Conservation (phyloP, 2,888 invertebrate species). For the Ormyrus labotus region DNA sequence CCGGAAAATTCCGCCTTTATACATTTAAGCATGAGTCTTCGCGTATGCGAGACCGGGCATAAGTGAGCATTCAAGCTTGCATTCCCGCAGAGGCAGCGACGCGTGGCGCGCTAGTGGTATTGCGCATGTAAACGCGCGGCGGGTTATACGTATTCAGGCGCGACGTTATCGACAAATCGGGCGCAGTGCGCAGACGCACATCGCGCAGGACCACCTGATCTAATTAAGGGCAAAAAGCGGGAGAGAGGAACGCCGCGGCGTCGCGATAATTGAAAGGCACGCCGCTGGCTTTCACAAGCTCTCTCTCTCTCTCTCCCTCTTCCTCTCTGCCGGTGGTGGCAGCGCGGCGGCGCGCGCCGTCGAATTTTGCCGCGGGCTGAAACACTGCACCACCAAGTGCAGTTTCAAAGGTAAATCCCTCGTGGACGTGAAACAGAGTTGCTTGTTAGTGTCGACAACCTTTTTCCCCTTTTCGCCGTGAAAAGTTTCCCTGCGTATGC, state of each 20-base stretch:
- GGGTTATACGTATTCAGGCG: background rate
- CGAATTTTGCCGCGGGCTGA: constrained; percentile 24
- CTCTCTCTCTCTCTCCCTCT: background rate
- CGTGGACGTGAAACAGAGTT: background rate
- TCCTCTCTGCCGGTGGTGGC: background rate
- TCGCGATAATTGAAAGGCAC: constrained; percentile 49
- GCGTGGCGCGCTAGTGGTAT: background rate
- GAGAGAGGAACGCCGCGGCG: constrained; percentile 28
- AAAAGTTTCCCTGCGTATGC: background rate
- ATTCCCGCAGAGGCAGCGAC: background rate
- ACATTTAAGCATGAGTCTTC: no score
- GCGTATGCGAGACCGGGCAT: background rate
- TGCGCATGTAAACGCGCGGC: background rate
- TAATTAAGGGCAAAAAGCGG: constrained; percentile 45
- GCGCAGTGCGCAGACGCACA: background rate
- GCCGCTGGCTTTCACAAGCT: background rate
- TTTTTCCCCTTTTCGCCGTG: background rate
- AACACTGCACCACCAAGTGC: background rate
- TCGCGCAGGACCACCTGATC: constrained; percentile 21
- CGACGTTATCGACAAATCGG: constrained; percentile 46
- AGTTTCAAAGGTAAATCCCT: background rate
- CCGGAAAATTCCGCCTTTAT: no score
- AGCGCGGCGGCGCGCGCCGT: background rate
- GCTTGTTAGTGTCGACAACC: background rate
- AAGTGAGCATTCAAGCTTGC: background rate